Evolutionary conservation across 2,888 invertebrate genomes (phyloP), one percentile per base, ranked within the genome.

Genomic region (Pasiphila rectangulata): DNA sequence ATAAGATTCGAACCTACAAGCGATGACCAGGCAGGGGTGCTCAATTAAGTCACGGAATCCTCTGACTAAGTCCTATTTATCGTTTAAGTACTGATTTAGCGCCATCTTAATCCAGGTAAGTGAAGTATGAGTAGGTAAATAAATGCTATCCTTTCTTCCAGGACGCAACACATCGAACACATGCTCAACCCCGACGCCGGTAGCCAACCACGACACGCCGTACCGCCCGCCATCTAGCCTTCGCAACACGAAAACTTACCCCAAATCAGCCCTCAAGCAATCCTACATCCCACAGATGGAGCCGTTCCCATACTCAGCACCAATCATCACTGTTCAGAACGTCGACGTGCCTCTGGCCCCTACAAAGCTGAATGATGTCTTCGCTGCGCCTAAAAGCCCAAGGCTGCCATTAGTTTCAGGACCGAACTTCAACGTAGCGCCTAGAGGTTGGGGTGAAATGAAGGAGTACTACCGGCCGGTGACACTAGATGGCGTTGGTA

Each of bases 401-500:
- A 69, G 83, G 6, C 43, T 83, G 36, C 81, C 85, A 1, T 61
- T 88, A 21, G 83, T 85, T 41, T 79, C 70, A 56, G 85, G 90
- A 24, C 90, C 91, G 15, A 95, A 94, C 67, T 96, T 95, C 79
- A 96, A 96, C 64, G 95, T 94, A 0, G 94, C 95, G 20, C 94
- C 96, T 2, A 91, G 95, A 20, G 96, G 96, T 0, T 96, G 96
- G 95, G 92, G 92, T 7, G 91, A 93, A 60, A 90, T 90, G 61
- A 90, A 90, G 59, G 90, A 92, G 35, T 92, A 91, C 56, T 95
- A 95, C 81, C 89, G 92, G 47, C 94, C 95, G 0, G 91, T 95
- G 27, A 91, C 92, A 53, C 94, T 95, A 81, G 91, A 92, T 71
- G 91, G 90, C 72, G 83, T 83, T 64, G 81, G 83, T 4, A 76